A percentile compares a stretch with the other conserved stretches of the same genome.
Evolutionary conservation across 2,113 vertebrate species (phyloP).

Genomic region (Psammodynastes pulverulentus): DNA sequence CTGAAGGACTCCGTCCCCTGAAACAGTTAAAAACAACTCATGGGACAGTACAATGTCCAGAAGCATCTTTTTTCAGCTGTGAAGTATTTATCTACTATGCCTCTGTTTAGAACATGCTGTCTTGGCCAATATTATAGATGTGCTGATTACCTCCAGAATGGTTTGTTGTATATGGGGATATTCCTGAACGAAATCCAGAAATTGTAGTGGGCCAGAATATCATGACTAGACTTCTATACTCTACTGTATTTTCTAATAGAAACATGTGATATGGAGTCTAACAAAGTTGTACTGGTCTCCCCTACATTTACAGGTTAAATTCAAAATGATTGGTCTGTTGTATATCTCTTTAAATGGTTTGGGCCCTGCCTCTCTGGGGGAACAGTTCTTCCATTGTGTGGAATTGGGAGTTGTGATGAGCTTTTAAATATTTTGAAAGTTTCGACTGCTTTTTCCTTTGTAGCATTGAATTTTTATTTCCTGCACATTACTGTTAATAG

Average conservation of each 20-base stretch:
- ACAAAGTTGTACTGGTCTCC: not conserved
- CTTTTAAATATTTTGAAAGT: not conserved
- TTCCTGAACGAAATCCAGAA: not conserved
- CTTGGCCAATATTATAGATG: not conserved
- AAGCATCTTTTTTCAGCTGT: not conserved
- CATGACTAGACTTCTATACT: not conserved
- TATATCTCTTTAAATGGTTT: not conserved
- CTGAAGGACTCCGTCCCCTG: not conserved
- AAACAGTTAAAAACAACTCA: not conserved
- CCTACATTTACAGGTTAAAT: not conserved
- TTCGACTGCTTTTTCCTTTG: not conserved
- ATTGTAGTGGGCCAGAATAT: not conserved
- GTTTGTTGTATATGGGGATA: not conserved
- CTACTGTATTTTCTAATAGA: not conserved
- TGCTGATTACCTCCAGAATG: not conserved
- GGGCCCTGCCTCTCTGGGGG: not conserved
- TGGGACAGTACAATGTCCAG: not conserved
- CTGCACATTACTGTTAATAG: not conserved
- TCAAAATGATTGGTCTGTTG: not conserved
- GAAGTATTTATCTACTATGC: not conserved
- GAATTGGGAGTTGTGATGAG: not conserved
- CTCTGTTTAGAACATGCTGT: not conserved
- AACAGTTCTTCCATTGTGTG: not conserved
- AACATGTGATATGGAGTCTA: not conserved
- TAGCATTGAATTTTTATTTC: not conserved